phyloP scores from a whole-genome alignment of 2,113 vertebrate genomes.

The Pteruthius melanotis region DNA sequence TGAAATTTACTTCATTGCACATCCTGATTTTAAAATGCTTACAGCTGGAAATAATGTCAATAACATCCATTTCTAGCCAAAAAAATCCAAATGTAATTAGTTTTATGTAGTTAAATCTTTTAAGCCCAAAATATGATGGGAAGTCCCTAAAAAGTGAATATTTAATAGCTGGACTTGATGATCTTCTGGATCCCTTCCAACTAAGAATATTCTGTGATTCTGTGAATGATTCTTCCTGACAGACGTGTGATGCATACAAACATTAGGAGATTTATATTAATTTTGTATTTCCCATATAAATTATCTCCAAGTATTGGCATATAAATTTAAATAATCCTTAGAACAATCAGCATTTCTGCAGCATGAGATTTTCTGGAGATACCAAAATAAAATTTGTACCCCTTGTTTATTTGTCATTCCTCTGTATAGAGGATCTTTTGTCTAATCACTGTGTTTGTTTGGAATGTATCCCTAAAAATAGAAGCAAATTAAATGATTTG shows the following conservation, averaged over 20 bases:
- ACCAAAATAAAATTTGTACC: neutral
- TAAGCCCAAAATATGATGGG: neutral
- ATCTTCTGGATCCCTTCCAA: neutral
- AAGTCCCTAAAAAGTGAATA: neutral
- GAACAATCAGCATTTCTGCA: neutral
- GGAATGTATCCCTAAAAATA: conserved; percentile 15
- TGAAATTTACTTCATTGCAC: neutral
- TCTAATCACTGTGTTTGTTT: conserved; percentile 30
- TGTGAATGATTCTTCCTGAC: neutral
- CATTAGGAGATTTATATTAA: neutral
- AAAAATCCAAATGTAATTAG: neutral
- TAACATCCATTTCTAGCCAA: neutral
- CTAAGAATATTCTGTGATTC: neutral
- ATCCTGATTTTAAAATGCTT: neutral
- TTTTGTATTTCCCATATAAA: neutral
- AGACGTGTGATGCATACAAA: neutral
- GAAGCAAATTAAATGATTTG: conserved; percentile 15
- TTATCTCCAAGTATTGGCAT: neutral
- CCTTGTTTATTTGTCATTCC: neutral
- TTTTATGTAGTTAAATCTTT: neutral
- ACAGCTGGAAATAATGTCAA: neutral
- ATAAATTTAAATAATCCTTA: neutral
- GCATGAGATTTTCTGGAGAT: neutral
- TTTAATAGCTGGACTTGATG: neutral
- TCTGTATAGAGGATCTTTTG: neutral